Base-by-base conservation (phyloP, 2,888 invertebrate species). In the Rhyacophila evoluta region DNA sequence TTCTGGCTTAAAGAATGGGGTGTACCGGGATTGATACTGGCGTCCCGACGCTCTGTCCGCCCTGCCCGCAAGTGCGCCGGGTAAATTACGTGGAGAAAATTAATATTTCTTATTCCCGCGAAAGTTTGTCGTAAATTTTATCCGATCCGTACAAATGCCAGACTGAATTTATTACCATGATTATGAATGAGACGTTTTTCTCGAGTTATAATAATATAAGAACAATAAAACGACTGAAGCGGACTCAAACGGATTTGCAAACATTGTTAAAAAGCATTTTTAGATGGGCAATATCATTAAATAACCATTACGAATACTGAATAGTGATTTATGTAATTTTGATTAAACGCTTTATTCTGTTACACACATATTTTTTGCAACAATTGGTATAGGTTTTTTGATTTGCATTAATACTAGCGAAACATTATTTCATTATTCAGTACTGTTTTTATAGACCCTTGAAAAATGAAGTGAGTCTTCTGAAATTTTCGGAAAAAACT, bases 11-110 rank as follows among this genome's bases (percentile, higher is more conserved):
- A n/a, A n/a, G n/a, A n/a, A n/a, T n/a, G n/a, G n/a, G n/a, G n/a
- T n/a, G n/a, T n/a, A 5, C 4, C 15, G 55, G 55, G 55, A 19
- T 55, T 19, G 6, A 10, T 55, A 12, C 55, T 19, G 25, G 12
- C 25, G 19, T 19, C 39, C 15, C 39, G 39, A 5, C 39, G 55
- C 10, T 6, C 19, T 5, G 19, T 55, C 55, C 55, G 19, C 55
- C 55, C 55, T 39, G 72, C 55, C 27, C 41, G 33, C 69, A 8
- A 39, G 74, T 69, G 78, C 73, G 73, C 70, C 55, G 72, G 73
- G 75, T 80, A 80, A 80, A 80, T 80, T 80, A 80, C 78, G 77
- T 78, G 75, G 77, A 80, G 78, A 81, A 81, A 81, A 81, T 81
- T 79, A 79, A 81, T 81, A 81, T 81, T 81, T 81, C 74, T 77